phyloP scores from a whole-genome alignment of 2,797 vertebrate species.

The Notoglanidium macrostoma region DNA sequence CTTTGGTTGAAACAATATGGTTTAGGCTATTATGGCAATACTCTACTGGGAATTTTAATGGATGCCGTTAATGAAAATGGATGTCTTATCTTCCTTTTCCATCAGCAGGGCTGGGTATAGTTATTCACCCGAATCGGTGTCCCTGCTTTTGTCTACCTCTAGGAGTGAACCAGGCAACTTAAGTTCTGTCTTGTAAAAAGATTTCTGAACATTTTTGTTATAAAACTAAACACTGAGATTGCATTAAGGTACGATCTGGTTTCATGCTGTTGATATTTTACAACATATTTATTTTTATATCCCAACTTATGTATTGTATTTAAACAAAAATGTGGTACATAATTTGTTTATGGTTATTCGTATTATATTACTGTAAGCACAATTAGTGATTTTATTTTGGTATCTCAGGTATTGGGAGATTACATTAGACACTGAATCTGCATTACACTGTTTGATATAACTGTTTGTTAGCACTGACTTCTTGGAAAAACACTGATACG shows the following conservation, averaged over 20 bases:
- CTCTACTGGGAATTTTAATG: neutral
- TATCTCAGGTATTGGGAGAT: conserved; percentile 9
- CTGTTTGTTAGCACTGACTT: conserved; percentile 32
- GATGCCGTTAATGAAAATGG: neutral
- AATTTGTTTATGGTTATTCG: neutral
- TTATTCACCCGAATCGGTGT: no score
- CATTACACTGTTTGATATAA: conserved; percentile 31
- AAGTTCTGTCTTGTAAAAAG: neutral
- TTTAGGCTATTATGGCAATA: neutral
- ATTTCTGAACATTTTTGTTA: neutral
- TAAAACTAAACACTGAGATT: neutral
- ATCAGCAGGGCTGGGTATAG: no score
- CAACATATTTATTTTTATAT: conserved; percentile 43
- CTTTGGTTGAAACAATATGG: neutral
- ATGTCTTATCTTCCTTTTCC: neutral
- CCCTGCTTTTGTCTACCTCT: conserved; percentile 6
- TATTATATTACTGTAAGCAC: neutral
- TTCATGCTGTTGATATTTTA: conserved; percentile 33
- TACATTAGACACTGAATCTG: conserved; percentile 12
- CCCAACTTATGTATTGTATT: neutral
- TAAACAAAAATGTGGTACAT: conserved; percentile 5
- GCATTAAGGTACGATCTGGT: conserved; percentile 20
- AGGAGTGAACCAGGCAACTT: neutral
- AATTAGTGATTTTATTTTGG: neutral
- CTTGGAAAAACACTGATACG: conserved; percentile 17